Evolutionary conservation across 2,113 vertebrate genomes (phyloP).

Genomic region (Kobus ellipsiprymnus): DNA sequence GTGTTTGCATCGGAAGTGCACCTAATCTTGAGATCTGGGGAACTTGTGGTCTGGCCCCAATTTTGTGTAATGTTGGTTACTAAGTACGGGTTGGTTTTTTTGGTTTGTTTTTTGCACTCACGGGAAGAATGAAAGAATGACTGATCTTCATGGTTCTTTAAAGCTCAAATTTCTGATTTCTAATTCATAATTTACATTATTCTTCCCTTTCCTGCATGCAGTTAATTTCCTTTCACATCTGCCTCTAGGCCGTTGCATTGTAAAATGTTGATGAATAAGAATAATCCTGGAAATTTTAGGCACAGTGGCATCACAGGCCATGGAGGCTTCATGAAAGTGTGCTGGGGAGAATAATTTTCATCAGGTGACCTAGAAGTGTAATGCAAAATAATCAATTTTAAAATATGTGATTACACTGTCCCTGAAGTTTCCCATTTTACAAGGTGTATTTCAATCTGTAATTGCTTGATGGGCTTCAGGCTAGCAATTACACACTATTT

Average conservation of each 20-base stretch:
- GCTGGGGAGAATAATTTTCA: not conserved
- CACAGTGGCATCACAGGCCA: not conserved
- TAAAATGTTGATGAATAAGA: not conserved
- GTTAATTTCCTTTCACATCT: not conserved
- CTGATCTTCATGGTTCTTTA: not conserved
- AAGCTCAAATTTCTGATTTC: not conserved
- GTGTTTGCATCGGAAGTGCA: not conserved
- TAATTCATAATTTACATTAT: not conserved
- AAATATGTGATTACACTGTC: not conserved
- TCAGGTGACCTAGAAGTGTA: not conserved
- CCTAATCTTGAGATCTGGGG: not conserved
- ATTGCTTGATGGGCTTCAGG: not conserved
- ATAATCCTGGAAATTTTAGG: not conserved
- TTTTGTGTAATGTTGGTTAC: fast-evolving
- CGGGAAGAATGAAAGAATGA: not conserved
- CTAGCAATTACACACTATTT: conserved; percentile 20
- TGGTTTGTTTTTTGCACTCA: not conserved
- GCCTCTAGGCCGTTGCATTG: not conserved
- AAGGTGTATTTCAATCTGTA: not conserved
- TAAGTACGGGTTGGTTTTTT: not conserved
- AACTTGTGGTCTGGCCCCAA: too few species aligned
- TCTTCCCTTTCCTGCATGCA: not conserved
- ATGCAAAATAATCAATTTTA: not conserved
- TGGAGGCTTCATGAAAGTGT: not conserved
- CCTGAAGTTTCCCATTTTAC: not conserved